Base-by-base conservation (phyloP, 2,888 invertebrate species). In the Sinopyrophorus schimmeli region DNA sequence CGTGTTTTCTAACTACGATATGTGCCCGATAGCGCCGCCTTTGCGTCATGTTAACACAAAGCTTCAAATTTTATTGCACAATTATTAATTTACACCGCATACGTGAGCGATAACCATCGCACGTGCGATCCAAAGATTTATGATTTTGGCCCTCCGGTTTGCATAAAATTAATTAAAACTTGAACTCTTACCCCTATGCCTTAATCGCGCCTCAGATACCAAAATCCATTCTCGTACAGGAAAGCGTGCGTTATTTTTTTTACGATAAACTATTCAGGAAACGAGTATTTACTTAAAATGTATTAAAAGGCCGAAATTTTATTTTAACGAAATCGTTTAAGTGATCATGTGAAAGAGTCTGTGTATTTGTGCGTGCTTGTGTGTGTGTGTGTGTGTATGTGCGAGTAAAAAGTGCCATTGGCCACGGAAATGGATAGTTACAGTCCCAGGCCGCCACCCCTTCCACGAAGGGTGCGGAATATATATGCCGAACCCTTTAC, bases 401-500 rank as follows among this genome's bases (percentile, higher is more conserved):
- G 31, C 17, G 38, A 30, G 41, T 30, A 47, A 48, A 47, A 52
- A 56, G 50, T 55, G 54, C 50, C 50, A 51, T 50, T 30, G 34
- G 40, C 37, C 38, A 32, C 53, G 49, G 57, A 56, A 53, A 83
- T 83, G 82, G 77, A 82, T 80, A 80, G 79, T 76, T 77, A 80
- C 78, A 77, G 80, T 38, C 80, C 81, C 54, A 78, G 81, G 59
- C 82, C 82, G 58, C 82, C 82, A 54, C 78, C 82, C 59, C 77
- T 82, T 55, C 79, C 82, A 51, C 76, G 82, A 55, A 80, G 80
- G 69, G 79, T 81, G 64, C 74, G 82, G 68, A 82, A 82, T 71
- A 82, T 82, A 72, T 82, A 82, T 64, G 82, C 82, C 24, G 82
- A 82, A 66, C 83, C 82, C 62, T 82, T 82, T 74, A 78, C 80